Evolutionary conservation across 2,797 vertebrate species (phyloP), one percentile per base, ranked within the genome.

Genomic region (Falco novaeseelandiae): DNA sequence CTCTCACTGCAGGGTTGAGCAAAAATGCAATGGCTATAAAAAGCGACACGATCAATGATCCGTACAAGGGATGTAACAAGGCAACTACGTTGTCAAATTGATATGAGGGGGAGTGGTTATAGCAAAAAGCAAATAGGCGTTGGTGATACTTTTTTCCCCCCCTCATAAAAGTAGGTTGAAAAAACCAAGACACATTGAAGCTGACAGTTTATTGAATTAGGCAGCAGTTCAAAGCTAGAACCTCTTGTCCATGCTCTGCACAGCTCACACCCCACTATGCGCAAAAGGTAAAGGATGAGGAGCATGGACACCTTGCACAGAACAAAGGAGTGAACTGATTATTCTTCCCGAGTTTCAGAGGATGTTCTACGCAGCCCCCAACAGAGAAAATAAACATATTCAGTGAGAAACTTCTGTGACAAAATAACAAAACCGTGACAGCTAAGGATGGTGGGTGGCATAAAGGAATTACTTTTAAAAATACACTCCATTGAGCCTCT

Each of bases 211-310:
- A 91, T 32, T 87, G 84, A 79, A 83, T 78, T 81, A 74, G 67
- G 65, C 89, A 78, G 81, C 72, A 85, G 71, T 83, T 95, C 65
- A 92, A 95, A 93, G 87, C 46, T 26, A 85, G 87, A 95, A 93
- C 5, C 17, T 82, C 80, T 74, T 74, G 84, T 83, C 62, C 40
- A 3, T 14, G 26, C 61, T n/a, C 29, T 61, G 38, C 29, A 61
- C 65, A 77, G 46, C 72, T 70, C 5, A 1, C 52, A 74, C 72
- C 57, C 57, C 9, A 14, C 59, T 78, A 12, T 54, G 52, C 78
- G 49, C 40, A 78, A 74, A 48, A 84, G 42, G 14, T 59, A 48
- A 71, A 58, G 74, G 87, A 81, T 0, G 3, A 89, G 67, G 27
- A 89, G 17, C 40, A 58, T 9, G n/a, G 48, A 44, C 2, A 2